phyloP scores from a whole-genome alignment of 2,797 vertebrate species.

The Poliocrania exsul region DNA sequence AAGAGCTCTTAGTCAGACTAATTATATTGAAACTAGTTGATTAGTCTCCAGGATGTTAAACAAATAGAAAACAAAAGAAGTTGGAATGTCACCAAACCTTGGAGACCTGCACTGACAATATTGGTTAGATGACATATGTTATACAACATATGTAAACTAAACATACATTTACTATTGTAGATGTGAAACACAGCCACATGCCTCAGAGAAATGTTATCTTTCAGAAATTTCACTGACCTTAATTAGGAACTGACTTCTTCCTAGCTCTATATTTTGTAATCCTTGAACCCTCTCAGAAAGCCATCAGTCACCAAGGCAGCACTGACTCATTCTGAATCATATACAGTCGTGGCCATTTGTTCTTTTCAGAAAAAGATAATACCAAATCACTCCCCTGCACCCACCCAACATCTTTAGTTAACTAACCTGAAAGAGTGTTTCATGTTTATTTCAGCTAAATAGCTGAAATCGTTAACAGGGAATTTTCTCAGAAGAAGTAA shows the following conservation, averaged over 20 bases:
- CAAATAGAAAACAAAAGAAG: neutral
- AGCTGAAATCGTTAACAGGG: neutral
- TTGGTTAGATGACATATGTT: neutral
- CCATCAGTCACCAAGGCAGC: neutral
- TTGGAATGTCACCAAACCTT: neutral
- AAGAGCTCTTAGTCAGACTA: neutral
- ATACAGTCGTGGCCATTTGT: neutral
- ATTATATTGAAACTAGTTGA: neutral
- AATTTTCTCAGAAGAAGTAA: neutral
- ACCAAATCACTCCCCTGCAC: accelerated
- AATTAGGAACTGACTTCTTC: accelerated
- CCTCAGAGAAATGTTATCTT: neutral
- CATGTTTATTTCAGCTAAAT: neutral
- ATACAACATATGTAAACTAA: neutral
- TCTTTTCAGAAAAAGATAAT: neutral
- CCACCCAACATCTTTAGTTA: neutral
- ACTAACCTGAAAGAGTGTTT: neutral
- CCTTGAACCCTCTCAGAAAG: neutral
- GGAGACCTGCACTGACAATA: neutral
- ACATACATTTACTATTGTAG: neutral
- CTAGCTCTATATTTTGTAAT: neutral
- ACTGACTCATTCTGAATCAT: neutral
- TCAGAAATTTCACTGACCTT: neutral
- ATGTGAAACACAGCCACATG: neutral
- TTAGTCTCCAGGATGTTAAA: neutral